Conservation (phyloP, 1,140 invertebrate species). For the Papilio xuthus region DNA sequence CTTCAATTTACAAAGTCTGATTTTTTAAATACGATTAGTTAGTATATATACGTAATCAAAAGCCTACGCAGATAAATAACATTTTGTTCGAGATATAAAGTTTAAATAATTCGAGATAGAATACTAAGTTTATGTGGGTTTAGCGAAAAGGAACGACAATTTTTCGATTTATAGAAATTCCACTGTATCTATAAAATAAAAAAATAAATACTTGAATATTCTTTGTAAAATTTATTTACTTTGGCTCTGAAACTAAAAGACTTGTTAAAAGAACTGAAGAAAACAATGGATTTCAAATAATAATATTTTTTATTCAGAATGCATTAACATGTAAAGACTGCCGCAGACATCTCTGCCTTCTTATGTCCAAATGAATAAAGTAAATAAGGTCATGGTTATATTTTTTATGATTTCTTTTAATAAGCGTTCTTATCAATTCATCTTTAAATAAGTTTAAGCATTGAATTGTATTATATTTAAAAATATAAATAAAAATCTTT, state of each 20-base stretch:
- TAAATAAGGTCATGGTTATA: slow-evolving; percentile 20
- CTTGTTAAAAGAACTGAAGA: not conserved
- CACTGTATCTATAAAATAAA: no score
- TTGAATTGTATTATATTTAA: not conserved
- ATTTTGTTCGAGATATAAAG: no score
- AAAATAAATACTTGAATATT: no score
- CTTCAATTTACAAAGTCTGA: no score
- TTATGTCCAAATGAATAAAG: slow-evolving; percentile 4
- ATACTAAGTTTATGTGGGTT: no score
- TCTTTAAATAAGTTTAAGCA: not conserved
- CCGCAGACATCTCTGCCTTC: not conserved
- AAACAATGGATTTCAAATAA: not conserved
- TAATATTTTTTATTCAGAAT: not conserved
- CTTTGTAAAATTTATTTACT: not conserved
- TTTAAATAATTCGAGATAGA: no score
- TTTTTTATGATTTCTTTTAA: slow-evolving; percentile 8
- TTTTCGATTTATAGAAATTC: no score
- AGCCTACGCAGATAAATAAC: no score
- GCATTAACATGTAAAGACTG: not conserved
- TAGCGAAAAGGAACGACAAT: no score
- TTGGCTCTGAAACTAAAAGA: not conserved
- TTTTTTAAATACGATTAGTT: no score
- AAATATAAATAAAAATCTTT: not conserved
- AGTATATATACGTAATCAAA: no score
- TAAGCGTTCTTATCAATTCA: not conserved